Conservation (phyloP, 2,797 vertebrate genomes). For the Eulemur rubriventer region DNA sequence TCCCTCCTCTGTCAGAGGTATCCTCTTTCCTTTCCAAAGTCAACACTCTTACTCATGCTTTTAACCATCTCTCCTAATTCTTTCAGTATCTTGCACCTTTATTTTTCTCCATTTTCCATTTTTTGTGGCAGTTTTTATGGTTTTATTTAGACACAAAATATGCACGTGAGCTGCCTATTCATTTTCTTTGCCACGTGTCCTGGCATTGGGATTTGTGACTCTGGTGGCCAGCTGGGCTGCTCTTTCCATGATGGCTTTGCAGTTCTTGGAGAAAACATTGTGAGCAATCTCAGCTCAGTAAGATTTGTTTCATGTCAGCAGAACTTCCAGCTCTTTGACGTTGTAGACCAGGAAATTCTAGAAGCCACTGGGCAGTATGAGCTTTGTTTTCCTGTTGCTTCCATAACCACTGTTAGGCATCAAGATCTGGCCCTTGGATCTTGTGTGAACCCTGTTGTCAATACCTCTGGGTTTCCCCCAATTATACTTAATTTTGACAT, state of each 20-base stretch:
- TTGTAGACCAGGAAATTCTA: not conserved
- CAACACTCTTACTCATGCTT: not conserved
- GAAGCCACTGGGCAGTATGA: not conserved
- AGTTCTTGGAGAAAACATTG: not conserved
- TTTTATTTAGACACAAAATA: not conserved
- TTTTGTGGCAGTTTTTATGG: not conserved
- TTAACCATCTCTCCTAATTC: not conserved
- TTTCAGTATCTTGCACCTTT: not conserved
- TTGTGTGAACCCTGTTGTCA: not conserved
- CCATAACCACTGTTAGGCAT: not conserved
- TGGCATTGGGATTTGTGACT: not conserved
- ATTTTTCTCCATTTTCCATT: constrained; percentile 9
- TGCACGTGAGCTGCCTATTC: not conserved
- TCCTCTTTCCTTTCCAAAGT: not conserved
- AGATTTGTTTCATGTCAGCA: not conserved
- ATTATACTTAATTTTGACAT: not conserved
- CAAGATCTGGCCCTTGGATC: not conserved
- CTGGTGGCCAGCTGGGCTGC: not conserved
- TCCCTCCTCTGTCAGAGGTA: not conserved
- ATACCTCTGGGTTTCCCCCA: not conserved
- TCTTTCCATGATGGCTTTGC: not conserved
- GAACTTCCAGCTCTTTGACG: not conserved
- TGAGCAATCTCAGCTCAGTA: not conserved
- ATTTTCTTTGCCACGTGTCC: not conserved
- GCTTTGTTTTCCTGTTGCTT: not conserved